Conservation (phyloP, 2,888 invertebrate species). For the Tinea pellionella region DNA sequence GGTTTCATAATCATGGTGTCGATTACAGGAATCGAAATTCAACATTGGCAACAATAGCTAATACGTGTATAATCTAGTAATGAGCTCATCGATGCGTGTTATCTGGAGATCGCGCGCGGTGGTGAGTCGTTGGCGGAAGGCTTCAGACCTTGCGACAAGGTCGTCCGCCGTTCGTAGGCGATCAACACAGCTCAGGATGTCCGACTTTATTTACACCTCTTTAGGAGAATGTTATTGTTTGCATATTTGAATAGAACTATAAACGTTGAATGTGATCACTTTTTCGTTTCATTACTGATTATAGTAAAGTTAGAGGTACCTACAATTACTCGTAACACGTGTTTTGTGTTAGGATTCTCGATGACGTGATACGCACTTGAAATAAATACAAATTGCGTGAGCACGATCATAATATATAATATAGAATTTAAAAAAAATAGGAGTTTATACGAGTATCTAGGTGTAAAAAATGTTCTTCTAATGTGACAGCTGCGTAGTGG, state of each 20-base stretch:
- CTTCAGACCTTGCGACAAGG: slow-evolving; percentile 62
- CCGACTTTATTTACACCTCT: not conserved
- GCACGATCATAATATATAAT: not conserved
- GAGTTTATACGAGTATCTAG: not conserved
- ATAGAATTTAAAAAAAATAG: not conserved
- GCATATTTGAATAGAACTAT: not conserved
- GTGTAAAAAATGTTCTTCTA: not conserved
- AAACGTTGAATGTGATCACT: not conserved
- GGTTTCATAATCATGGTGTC: not conserved
- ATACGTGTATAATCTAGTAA: not conserved
- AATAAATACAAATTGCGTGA: not conserved
- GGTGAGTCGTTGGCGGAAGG: slow-evolving; percentile 41
- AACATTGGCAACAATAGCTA: not conserved
- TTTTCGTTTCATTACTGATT: not conserved
- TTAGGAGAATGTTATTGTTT: not conserved
- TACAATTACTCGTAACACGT: not conserved
- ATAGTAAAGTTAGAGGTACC: not conserved
- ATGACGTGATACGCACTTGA: not conserved
- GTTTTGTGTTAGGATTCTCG: not conserved
- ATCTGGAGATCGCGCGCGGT: not conserved
- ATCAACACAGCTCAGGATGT: not conserved
- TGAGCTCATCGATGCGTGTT: slow-evolving; percentile 11
- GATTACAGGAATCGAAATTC: not conserved
- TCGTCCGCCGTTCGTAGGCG: slow-evolving; percentile 47
- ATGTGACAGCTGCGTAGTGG: slow-evolving; percentile 19